Evolutionary conservation across 2,113 vertebrate species (phyloP).

Genomic region (Acrocephalus arundinaceus): DNA sequence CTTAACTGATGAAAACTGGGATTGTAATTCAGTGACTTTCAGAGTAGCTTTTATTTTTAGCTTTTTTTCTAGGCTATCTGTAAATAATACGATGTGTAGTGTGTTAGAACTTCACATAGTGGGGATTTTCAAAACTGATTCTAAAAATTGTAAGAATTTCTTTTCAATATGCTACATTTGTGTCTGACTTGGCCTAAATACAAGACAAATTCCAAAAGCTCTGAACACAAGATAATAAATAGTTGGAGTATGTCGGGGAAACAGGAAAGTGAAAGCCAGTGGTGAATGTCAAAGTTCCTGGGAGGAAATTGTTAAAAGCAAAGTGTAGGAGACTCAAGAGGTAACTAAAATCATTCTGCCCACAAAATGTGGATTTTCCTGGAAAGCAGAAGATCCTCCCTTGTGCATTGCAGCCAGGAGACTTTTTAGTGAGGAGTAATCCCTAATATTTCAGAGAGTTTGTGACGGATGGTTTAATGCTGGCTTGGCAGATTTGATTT

Average conservation of each 20-base stretch:
- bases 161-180: accelerated
- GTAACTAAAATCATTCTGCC: not conserved
- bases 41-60: not conserved
- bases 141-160: not conserved
- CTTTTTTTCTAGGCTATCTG: accelerated
- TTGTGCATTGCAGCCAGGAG: accelerated
- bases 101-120: not conserved
- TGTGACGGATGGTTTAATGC: not conserved
- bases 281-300: not conserved
- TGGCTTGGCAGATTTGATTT: not conserved
- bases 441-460: not conserved
- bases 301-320: not conserved
- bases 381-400: not conserved
- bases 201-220: not conserved
- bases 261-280: not conserved
- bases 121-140: not conserved
- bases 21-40: not conserved
- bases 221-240: not conserved
- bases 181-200: not conserved
- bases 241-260: not conserved
- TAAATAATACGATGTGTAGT: not conserved
- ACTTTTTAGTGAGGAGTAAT: not conserved
- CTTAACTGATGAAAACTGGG: not conserved
- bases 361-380: not conserved
- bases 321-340: not conserved